These are phyloP conservation scores for Hyles lineata DNA, from an alignment of 2,888 invertebrate species.

Conservation along the genomic window DNA sequence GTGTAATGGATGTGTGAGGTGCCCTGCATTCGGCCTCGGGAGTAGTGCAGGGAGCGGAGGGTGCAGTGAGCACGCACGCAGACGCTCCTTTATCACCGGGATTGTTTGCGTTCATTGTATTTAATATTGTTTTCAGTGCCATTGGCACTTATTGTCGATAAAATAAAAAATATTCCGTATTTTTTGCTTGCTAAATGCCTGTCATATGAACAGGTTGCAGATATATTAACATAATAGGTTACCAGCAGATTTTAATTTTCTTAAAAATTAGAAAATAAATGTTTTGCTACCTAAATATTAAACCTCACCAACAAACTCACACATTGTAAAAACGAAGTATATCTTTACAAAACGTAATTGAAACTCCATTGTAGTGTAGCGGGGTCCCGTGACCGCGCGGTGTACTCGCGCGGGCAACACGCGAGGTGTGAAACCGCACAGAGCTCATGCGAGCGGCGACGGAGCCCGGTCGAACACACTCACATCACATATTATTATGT, in stretches of 20 bases:
- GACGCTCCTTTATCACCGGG: slow-evolving; percentile 8
- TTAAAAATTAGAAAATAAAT: no score
- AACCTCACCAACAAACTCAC: no score
- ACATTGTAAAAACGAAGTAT: no score
- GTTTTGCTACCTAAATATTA: no score
- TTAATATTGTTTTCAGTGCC: slow-evolving; percentile 3
- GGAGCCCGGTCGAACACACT: not conserved
- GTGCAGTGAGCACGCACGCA: not conserved
- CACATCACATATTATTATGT: slow-evolving; percentile 1
- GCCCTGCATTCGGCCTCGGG: no score
- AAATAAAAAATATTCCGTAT: not conserved
- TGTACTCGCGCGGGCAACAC: not conserved
- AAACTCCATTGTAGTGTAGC: no score
- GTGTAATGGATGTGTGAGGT: not conserved
- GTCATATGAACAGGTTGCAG: no score
- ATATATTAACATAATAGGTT: no score
- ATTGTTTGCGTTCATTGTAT: not conserved
- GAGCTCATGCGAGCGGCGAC: not conserved
- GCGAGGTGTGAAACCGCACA: not conserved
- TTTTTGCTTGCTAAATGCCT: not conserved
- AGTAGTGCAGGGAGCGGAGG: no score
- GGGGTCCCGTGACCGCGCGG: no score
- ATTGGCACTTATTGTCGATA: slow-evolving; percentile 6
- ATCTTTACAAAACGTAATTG: no score
- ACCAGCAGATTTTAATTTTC: no score